Evolutionary conservation across 2,888 invertebrate species (phyloP), one percentile per base, ranked within the genome.

Genomic region (Oscheius onirici): DNA sequence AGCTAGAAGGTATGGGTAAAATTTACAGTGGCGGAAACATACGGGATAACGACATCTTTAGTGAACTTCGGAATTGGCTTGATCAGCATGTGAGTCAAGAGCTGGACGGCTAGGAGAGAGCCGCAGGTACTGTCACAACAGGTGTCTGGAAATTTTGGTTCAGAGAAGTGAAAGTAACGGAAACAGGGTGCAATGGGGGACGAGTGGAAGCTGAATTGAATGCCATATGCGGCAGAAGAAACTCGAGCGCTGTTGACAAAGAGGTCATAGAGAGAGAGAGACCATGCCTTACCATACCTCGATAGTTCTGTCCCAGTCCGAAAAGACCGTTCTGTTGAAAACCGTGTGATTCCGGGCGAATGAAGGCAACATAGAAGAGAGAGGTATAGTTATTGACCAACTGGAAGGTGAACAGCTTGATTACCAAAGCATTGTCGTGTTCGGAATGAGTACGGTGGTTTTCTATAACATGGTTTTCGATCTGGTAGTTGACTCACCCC

Each of bases 381-480:
- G 90, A 89, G 6, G 89, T 86, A 76, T 90, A 90, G 69, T 88
- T 89, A 81, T 90, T 90, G 63, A 88, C 89, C 86, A 90, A 89
- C 80, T 90, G 89, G 84, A 90, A 90, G 34, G 89, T 89, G 82
- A 90, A 90, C 41, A 90, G 79, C 75, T 90, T 90, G 70, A 90
- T 87, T 68, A 90, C 88, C 34, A 90, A 79, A 3, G 89, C 88
- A 79, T 90, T 89, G 71, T 89, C 87, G 79, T 88, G 89, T 61
- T 85, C 85, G 8, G 89, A 88, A 74, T 89, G 85, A 3, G 89
- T 90, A n/a, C 89, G 86, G 76, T 90, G 89, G 76, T 90, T 90
- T 80, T 90, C 89, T 89, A 84, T 52, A 69, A 58, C 3, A 41
- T 43, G 11, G 10, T 10, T 13, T 58, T 28, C 22, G 11, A 24